A percentile compares a stretch with the other conserved stretches of the same genome.
phyloP scores from a whole-genome alignment of 1,140 invertebrate species.

The Papilio xuthus region DNA sequence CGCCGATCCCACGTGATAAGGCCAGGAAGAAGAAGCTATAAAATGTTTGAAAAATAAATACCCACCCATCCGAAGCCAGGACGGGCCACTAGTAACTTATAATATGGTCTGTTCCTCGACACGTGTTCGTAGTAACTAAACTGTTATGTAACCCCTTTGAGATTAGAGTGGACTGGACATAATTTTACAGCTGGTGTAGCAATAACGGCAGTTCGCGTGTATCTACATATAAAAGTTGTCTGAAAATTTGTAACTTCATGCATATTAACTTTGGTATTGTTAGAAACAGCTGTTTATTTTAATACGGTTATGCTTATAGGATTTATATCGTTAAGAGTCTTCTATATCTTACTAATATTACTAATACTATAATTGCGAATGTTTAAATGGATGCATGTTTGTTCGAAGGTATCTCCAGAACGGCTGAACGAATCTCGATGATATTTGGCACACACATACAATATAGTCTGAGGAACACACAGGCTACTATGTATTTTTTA shows the following conservation, averaged over 20 bases:
- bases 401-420: no score
- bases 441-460: no score
- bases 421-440: no score
- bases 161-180: background rate
- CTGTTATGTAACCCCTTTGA: constrained; percentile 1
- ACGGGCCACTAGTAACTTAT: background rate
- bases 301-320: no score
- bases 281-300: background rate
- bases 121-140: background rate
- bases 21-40: no score
- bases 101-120: background rate
- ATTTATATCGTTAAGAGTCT: no score
- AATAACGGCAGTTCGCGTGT: background rate
- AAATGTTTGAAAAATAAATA: background rate
- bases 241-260: background rate
- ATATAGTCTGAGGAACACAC: no score
- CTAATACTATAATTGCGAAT: no score
- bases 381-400: no score
- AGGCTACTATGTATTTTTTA: no score
- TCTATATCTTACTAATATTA: no score
- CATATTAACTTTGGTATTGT: background rate
- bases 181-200: background rate
- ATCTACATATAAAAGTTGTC: background rate
- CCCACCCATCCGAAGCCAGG: background rate
- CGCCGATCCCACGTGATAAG: no score